Conservation (phyloP, 2,797 vertebrate species). For the Tarsius wallacei region DNA sequence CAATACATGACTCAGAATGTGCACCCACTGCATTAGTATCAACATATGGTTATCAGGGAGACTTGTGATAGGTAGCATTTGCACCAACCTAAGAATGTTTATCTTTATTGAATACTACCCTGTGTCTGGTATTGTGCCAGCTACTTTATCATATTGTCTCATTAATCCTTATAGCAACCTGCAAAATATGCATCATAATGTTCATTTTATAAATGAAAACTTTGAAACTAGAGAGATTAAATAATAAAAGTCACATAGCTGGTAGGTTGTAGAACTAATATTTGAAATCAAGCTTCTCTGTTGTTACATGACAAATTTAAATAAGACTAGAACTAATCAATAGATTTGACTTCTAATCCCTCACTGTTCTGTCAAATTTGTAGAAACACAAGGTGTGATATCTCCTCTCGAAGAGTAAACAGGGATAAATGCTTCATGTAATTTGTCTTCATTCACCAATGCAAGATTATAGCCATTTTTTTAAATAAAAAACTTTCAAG, state of each 20-base stretch:
- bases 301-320: not conserved
- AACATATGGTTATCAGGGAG: not conserved
- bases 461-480: not conserved
- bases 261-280: not conserved
- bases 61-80: not conserved
- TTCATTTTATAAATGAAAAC: not conserved
- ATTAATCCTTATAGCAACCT: constrained; percentile 23
- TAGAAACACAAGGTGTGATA: not conserved
- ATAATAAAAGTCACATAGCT: not conserved
- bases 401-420: not conserved
- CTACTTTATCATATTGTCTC: constrained; percentile 61
- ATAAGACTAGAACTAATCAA: not conserved
- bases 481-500: not conserved
- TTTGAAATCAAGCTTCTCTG: not conserved
- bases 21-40: not conserved
- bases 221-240: not conserved
- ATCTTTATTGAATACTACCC: not conserved
- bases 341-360: not conserved
- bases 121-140: constrained; percentile 7
- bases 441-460: not conserved
- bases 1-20: not conserved
- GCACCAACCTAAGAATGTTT: not conserved
- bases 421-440: not conserved
- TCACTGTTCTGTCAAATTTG: not conserved
- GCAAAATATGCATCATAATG: not conserved